These are phyloP conservation scores for Drosophila gunungcola DNA, from an alignment of 1,140 invertebrate genomes.

Conservation along the genomic window DNA sequence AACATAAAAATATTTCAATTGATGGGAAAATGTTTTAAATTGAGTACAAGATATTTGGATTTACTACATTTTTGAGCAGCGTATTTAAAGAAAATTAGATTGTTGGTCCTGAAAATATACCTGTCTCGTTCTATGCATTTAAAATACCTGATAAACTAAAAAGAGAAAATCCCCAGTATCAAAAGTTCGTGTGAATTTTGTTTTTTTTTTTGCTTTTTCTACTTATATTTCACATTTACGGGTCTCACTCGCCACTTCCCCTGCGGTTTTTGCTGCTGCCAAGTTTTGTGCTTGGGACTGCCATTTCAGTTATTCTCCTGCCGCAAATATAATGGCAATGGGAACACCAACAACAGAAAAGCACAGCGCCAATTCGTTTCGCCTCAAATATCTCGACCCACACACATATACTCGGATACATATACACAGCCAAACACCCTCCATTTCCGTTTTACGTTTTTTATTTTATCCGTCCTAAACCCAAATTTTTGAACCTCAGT, in stretches of 20 bases:
- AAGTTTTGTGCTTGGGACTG: conserved; percentile 69
- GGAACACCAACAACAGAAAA: conserved; percentile 20
- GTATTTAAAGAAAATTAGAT: too few relatives aligned
- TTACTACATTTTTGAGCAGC: too few relatives aligned
- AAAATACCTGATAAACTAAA: not conserved
- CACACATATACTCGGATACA: conserved; percentile 19
- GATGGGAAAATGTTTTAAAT: too few relatives aligned
- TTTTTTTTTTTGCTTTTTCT: conserved; percentile 8
- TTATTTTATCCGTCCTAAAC: conserved; percentile 18
- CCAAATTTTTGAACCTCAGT: conserved; percentile 23
- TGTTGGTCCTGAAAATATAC: too few relatives aligned
- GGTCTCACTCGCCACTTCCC: not conserved
- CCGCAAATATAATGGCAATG: conserved; percentile 51
- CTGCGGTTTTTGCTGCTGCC: conserved; percentile 35
- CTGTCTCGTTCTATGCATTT: too few relatives aligned
- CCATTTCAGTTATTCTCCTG: conserved; percentile 71
- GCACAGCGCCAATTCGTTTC: conserved; percentile 64
- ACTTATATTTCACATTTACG: conserved; percentile 26
- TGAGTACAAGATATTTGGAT: too few relatives aligned
- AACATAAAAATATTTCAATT: too few relatives aligned
- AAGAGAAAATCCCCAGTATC: not conserved
- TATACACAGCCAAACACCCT: conserved; percentile 45
- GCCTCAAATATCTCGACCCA: conserved; percentile 58
- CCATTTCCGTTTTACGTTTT: conserved; percentile 45
- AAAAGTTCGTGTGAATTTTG: not conserved